Conservation (phyloP, 2,113 vertebrate species). For the Gallinago undulata region DNA sequence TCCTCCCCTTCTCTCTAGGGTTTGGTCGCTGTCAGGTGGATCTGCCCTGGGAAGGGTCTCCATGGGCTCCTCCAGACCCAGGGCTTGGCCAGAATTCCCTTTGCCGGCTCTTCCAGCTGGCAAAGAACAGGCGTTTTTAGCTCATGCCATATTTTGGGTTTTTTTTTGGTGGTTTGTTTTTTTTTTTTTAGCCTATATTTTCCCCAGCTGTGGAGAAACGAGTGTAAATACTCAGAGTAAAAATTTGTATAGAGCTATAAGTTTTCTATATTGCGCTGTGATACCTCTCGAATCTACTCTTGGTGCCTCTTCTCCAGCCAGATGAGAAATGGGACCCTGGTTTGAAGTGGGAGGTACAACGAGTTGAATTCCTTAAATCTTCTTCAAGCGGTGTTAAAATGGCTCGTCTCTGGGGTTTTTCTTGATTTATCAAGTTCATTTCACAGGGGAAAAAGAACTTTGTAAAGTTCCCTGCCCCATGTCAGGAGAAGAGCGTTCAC, state of each 20-base stretch:
- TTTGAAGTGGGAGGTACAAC: neutral
- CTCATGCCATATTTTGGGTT: neutral
- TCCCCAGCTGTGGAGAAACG: neutral
- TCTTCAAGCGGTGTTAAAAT: neutral
- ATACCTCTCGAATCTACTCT: neutral
- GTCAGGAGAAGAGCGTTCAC: neutral
- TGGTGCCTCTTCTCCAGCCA: neutral
- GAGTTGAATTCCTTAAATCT: neutral
- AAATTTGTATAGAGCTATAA: neutral
- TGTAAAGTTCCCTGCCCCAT: too few relatives aligned
- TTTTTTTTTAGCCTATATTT: neutral
- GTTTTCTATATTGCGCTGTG: neutral
- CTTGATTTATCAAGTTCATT: neutral
- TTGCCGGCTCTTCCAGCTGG: neutral
- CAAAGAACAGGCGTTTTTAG: neutral
- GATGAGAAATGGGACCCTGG: neutral
- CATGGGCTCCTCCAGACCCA: accelerated
- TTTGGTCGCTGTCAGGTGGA: accelerated
- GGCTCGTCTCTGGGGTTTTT: accelerated
- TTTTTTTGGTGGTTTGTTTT: too few relatives aligned
- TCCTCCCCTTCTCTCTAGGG: neutral
- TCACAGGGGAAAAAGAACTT: neutral
- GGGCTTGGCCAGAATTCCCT: neutral
- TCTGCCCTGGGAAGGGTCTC: neutral
- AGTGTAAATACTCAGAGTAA: neutral